phyloP scores from a whole-genome alignment of 2,888 invertebrate species.

The Campoplex nolae region DNA sequence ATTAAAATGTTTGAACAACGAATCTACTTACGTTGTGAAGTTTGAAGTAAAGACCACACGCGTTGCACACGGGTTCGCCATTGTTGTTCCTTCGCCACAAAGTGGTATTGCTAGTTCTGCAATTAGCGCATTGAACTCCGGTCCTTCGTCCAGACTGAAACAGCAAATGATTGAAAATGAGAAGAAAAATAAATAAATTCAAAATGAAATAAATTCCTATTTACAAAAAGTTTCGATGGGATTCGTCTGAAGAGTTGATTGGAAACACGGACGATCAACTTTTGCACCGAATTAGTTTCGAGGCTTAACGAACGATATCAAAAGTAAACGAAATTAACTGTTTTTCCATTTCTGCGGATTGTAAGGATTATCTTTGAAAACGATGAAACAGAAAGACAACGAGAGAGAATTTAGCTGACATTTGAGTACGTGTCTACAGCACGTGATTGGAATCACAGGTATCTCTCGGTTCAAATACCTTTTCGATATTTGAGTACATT shows the following conservation, averaged over 20 bases:
- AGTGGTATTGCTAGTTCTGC: conserved; percentile 93
- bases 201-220: background rate
- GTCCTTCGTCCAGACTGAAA: conserved; percentile 84
- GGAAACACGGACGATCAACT: background rate
- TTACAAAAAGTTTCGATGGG: background rate
- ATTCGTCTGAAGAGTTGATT: background rate
- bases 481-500: conserved; percentile 32
- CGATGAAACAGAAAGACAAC: background rate
- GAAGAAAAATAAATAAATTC: background rate
- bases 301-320: background rate
- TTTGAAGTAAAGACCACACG: conserved; percentile 99
- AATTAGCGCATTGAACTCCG: conserved; percentile 91
- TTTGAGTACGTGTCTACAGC: conserved; percentile 1
- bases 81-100: conserved; percentile 99
- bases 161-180: conserved; percentile 9
- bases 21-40: conserved; percentile 85
- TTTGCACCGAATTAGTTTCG: background rate
- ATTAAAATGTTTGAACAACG: background rate
- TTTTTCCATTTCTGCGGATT: background rate
- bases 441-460: conserved; percentile 5
- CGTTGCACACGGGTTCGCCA: conserved; percentile 99
- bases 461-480: conserved; percentile 5
- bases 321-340: background rate
- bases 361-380: background rate
- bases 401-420: background rate